Percentiles rank a stretch among this genome's conserved stretches.
These are phyloP conservation scores for Athalia circularis DNA, from an alignment of 2,888 invertebrate species.

Conservation along the genomic window DNA sequence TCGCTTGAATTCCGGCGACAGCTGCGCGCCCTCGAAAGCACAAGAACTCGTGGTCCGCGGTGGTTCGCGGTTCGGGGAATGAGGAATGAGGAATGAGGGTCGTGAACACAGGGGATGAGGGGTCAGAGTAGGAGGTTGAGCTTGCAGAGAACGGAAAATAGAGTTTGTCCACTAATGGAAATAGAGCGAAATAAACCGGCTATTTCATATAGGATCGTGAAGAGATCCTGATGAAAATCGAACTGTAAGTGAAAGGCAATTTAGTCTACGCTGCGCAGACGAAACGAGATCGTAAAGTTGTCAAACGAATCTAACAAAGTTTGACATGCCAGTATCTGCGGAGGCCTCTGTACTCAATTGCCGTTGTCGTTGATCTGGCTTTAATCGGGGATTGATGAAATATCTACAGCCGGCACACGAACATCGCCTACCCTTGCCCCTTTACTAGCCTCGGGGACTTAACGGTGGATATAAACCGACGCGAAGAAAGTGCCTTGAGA, in stretches of 20 bases:
- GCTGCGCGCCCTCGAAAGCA: conserved; percentile 25
- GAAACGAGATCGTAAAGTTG: conserved; percentile 20
- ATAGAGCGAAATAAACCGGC: conserved; percentile 21
- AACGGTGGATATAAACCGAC: conserved; percentile 26
- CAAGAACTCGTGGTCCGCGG: conserved; percentile 21
- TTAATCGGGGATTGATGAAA: conserved; percentile 30
- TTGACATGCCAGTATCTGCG: conserved; percentile 17
- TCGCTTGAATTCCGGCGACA: conserved; percentile 36
- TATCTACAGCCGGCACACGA: conserved; percentile 22
- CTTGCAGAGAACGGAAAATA: conserved; percentile 9
- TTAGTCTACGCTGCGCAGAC: conserved; percentile 9
- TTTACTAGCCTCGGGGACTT: neutral
- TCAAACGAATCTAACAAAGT: conserved; percentile 28
- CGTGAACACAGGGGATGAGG: neutral
- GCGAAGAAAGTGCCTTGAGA: conserved; percentile 28
- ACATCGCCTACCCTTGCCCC: neutral
- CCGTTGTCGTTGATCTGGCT: conserved; percentile 23
- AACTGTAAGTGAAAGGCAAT: conserved; percentile 41
- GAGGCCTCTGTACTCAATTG: conserved; percentile 25
- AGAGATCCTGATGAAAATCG: conserved; percentile 28
- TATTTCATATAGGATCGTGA: neutral
- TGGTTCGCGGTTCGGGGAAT: conserved; percentile 6
- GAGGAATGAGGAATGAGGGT: neutral
- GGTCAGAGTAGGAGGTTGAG: neutral
- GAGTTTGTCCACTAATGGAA: conserved; percentile 36